These are phyloP conservation scores for Sitophilus oryzae DNA, from an alignment of 1,140 invertebrate genomes.

Conservation along the genomic window DNA sequence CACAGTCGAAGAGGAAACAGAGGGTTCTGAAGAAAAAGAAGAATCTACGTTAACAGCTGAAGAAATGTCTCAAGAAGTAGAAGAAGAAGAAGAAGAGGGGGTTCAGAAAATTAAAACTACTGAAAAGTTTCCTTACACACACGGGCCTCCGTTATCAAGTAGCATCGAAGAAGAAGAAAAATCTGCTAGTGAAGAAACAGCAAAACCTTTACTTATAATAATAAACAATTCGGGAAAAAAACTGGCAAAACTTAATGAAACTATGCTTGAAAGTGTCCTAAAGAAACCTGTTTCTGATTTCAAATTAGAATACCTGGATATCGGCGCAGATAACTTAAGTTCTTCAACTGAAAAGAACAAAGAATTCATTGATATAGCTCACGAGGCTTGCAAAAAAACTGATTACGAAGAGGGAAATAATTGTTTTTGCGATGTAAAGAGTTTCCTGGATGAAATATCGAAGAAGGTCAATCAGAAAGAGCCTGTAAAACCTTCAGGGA, in stretches of 20 bases:
- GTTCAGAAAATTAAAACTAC: not conserved
- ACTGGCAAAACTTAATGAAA: slow-evolving; percentile 15
- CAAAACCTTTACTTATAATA: slow-evolving; percentile 16
- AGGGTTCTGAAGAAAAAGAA: not conserved
- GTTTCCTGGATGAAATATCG: not conserved
- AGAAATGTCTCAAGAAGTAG: not conserved
- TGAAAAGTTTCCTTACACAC: not conserved
- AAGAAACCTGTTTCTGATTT: slow-evolving; percentile 7
- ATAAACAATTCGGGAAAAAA: slow-evolving; percentile 15
- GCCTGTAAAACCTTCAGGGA: not conserved
- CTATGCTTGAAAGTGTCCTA: slow-evolving; percentile 11
- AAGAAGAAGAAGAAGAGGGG: not conserved
- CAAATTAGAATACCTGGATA: slow-evolving; percentile 16
- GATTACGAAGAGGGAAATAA: not conserved
- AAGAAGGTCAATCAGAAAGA: not conserved
- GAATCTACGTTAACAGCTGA: not conserved
- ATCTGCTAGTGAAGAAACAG: not conserved
- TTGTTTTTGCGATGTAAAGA: slow-evolving; percentile 5
- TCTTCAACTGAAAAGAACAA: not conserved
- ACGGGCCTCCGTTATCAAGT: not conserved
- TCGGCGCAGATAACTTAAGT: not conserved
- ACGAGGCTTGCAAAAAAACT: not conserved
- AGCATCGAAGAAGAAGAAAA: not conserved
- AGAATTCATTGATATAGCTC: not conserved
- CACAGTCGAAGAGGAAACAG: not conserved